phyloP scores from a whole-genome alignment of 2,113 vertebrate genomes.

The Stigmatopora argus region DNA sequence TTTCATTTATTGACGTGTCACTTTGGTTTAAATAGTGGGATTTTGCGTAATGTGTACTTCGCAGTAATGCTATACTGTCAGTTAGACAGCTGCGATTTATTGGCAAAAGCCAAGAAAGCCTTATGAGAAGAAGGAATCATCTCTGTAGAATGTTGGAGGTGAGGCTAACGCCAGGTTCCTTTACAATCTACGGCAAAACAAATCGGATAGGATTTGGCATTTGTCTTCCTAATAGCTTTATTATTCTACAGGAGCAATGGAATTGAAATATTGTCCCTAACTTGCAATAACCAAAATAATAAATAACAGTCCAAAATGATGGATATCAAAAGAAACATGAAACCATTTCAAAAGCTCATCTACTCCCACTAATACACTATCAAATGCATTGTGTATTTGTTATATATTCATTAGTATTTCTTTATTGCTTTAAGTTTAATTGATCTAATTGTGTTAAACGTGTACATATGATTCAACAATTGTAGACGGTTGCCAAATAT shows the following conservation, averaged over 20 bases:
- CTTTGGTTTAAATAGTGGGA: constrained; percentile 5
- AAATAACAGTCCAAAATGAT: neutral
- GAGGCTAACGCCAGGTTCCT: constrained; percentile 3
- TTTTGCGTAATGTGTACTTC: constrained; percentile 27
- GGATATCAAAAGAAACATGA: neutral
- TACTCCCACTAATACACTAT: neutral
- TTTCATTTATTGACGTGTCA: constrained; percentile 18
- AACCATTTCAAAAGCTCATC: neutral
- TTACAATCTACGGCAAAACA: neutral
- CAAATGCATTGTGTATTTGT: too few relatives aligned
- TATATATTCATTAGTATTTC: too few relatives aligned
- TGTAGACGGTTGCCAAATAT: too few relatives aligned
- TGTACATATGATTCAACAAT: too few relatives aligned
- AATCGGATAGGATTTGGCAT: neutral
- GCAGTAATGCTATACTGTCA: constrained; percentile 4
- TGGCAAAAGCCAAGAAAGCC: constrained; percentile 20
- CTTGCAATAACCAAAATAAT: neutral
- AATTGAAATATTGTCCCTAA: neutral
- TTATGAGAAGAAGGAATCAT: neutral
- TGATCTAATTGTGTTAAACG: too few relatives aligned
- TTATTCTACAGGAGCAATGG: neutral
- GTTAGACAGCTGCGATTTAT: constrained; percentile 1
- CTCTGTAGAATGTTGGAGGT: neutral
- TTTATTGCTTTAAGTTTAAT: too few relatives aligned
- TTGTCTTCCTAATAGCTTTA: neutral